phyloP scores from a whole-genome alignment of 2,797 vertebrate species.

The Neosilurus hyrtlii region DNA sequence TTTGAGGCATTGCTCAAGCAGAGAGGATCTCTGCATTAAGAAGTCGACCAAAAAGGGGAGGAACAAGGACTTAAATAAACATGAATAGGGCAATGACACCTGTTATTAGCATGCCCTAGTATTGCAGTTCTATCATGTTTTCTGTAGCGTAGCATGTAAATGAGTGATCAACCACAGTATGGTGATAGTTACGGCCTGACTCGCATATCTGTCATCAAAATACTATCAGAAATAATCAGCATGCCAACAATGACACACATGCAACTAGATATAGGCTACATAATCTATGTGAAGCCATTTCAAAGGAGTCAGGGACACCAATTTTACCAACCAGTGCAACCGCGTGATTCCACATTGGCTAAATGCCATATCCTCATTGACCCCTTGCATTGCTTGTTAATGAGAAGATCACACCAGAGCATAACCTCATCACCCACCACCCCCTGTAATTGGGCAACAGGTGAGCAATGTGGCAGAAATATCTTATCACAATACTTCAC shows the following conservation, averaged over 20 bases:
- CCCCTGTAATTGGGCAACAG: not conserved
- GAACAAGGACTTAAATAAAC: slow-evolving; percentile 12
- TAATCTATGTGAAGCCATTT: slow-evolving; percentile 31
- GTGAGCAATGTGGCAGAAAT: not conserved
- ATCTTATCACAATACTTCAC: not conserved
- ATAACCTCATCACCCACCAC: too few relatives aligned
- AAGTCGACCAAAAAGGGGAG: not conserved
- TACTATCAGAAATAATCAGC: slow-evolving; percentile 23
- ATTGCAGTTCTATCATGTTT: slow-evolving; percentile 2
- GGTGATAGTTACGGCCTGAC: not conserved
- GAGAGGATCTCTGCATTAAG: slow-evolving; percentile 1
- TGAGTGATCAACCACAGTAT: slow-evolving; percentile 7
- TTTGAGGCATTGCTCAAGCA: slow-evolving; percentile 24
- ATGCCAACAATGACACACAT: slow-evolving; percentile 42
- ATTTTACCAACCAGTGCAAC: slow-evolving; percentile 25
- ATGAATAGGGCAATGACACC: not conserved
- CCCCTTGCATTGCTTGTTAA: slow-evolving; percentile 10
- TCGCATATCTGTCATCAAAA: slow-evolving; percentile 39
- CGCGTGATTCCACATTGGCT: slow-evolving; percentile 36
- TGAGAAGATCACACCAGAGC: slow-evolving; percentile 19
- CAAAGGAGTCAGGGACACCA: slow-evolving; percentile 18
- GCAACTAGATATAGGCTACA: slow-evolving; percentile 43
- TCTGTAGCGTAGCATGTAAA: slow-evolving; percentile 4
- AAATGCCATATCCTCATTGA: slow-evolving; percentile 12
- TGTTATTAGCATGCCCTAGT: not conserved